These are phyloP conservation scores for Hassar affinis DNA, from an alignment of 2,113 vertebrate species.

Conservation along the genomic window DNA sequence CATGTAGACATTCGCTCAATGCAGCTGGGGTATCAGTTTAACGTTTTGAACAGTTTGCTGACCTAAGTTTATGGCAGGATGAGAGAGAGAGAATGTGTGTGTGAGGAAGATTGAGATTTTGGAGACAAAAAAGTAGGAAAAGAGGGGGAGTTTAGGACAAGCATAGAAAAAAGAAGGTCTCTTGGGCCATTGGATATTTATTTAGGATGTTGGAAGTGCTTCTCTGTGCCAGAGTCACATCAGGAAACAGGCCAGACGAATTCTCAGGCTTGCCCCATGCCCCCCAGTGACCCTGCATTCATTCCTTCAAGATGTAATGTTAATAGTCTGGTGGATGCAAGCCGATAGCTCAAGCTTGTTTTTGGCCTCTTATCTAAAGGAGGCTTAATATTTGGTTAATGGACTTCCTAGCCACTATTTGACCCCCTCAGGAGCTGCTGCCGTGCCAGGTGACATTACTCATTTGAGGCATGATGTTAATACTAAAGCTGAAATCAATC, in stretches of 20 bases:
- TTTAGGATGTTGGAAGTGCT: conserved; percentile 65
- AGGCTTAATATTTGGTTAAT: conserved; percentile 79
- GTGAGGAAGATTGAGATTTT: not conserved
- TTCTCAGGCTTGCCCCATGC: conserved; percentile 71
- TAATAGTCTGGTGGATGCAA: conserved; percentile 64
- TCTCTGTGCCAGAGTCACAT: conserved; percentile 65
- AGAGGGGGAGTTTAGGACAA: not conserved
- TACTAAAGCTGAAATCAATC: conserved; percentile 23
- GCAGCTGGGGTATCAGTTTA: conserved; percentile 64
- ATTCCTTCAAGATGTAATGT: conserved; percentile 74
- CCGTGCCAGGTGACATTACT: conserved; percentile 64
- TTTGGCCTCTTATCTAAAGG: conserved; percentile 78
- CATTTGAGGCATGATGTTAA: conserved; percentile 51
- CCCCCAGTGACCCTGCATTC: conserved; percentile 67
- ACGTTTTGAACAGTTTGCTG: conserved; percentile 54
- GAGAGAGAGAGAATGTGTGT: not conserved
- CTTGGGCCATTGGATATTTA: conserved; percentile 70
- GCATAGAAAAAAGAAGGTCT: conserved; percentile 57
- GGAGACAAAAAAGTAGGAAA: not conserved
- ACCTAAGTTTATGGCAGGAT: conserved; percentile 64
- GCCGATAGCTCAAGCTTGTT: conserved; percentile 68
- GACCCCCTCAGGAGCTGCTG: conserved; percentile 45
- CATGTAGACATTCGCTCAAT: conserved; percentile 45
- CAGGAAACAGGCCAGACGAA: conserved; percentile 78
- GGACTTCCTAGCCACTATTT: conserved; percentile 73